These are phyloP conservation scores for Clarias pachynema DNA, from an alignment of 2,797 vertebrate species.

Conservation along the genomic window DNA sequence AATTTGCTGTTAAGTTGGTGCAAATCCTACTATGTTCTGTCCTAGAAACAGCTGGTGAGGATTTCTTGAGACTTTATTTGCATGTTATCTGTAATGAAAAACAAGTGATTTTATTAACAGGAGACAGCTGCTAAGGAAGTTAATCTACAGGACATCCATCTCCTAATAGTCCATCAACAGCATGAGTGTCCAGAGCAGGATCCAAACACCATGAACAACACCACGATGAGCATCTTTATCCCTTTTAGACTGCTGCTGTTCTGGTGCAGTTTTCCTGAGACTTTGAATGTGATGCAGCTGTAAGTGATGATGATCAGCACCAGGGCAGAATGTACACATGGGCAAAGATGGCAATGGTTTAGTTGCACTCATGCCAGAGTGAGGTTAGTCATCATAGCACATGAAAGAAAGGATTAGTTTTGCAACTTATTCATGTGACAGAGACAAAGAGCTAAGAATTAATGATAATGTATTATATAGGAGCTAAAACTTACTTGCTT, in stretches of 20 bases:
- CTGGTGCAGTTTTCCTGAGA: conserved; percentile 55
- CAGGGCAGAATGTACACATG: conserved; percentile 63
- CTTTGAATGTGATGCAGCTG: conserved; percentile 58
- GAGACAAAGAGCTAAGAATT: no score
- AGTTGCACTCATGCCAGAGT: conserved; percentile 58
- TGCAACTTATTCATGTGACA: conserved; percentile 40
- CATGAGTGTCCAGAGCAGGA: conserved; percentile 68
- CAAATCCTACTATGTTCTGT: conserved; percentile 13
- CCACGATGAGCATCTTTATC: conserved; percentile 67
- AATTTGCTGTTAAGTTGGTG: neutral
- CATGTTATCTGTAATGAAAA: conserved; percentile 15
- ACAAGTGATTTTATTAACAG: conserved; percentile 37
- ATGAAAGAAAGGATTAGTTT: conserved; percentile 58
- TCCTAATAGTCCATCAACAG: conserved; percentile 64
- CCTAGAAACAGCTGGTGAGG: neutral
- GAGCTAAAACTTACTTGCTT: no score
- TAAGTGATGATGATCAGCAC: conserved; percentile 64
- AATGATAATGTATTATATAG: no score
- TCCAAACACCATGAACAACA: conserved; percentile 70
- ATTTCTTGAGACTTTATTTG: conserved; percentile 56
- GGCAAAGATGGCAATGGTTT: conserved; percentile 65
- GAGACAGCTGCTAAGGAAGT: conserved; percentile 60
- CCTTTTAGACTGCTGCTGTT: conserved; percentile 56
- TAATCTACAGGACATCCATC: conserved; percentile 58
- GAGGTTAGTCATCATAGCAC: conserved; percentile 65